These are phyloP conservation scores for Adela reaumurella DNA, from an alignment of 2,888 invertebrate species.

Conservation along the genomic window DNA sequence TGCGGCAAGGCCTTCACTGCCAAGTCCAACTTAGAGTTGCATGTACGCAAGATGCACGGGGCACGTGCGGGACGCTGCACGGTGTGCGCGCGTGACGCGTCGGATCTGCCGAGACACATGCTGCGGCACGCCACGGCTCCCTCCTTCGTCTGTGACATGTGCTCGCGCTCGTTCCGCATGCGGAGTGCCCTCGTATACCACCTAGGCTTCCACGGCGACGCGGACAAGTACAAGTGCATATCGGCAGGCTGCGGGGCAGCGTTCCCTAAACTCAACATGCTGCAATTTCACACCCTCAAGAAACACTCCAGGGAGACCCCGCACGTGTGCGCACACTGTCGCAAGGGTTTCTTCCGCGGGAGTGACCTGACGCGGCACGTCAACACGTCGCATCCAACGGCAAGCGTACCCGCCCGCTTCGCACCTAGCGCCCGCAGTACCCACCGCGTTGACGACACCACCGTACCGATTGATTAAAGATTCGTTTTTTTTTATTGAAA, in stretches of 20 bases:
- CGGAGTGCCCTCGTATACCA: slow-evolving; percentile 6
- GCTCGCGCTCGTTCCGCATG: slow-evolving; percentile 7
- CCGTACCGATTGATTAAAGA: too few species aligned
- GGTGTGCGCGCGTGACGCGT: slow-evolving; percentile 7
- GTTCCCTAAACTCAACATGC: slow-evolving; percentile 10
- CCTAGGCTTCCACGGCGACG: slow-evolving; percentile 2
- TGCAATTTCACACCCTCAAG: slow-evolving; percentile 10
- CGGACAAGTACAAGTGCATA: slow-evolving; percentile 9
- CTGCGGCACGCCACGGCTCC: slow-evolving; percentile 6
- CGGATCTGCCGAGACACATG: slow-evolving; percentile 11
- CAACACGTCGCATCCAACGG: slow-evolving; percentile 2
- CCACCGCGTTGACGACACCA: too few species aligned
- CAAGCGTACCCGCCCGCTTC: too few species aligned
- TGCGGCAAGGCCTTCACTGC: slow-evolving; percentile 11
- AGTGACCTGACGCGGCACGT: slow-evolving; percentile 11
- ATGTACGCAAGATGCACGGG: slow-evolving; percentile 11
- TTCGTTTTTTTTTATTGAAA: too few species aligned
- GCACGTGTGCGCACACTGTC: slow-evolving; percentile 9
- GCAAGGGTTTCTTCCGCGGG: slow-evolving; percentile 11
- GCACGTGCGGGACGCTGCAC: slow-evolving; percentile 8
- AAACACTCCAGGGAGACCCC: slow-evolving; percentile 9
- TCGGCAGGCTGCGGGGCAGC: slow-evolving; percentile 8
- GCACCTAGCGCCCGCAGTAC: too few species aligned
- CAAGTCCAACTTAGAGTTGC: slow-evolving; percentile 9
- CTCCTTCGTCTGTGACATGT: slow-evolving; percentile 7